Evolutionary conservation across 2,888 invertebrate genomes (phyloP).

Genomic region (Drosophila neoperkinsi): DNA sequence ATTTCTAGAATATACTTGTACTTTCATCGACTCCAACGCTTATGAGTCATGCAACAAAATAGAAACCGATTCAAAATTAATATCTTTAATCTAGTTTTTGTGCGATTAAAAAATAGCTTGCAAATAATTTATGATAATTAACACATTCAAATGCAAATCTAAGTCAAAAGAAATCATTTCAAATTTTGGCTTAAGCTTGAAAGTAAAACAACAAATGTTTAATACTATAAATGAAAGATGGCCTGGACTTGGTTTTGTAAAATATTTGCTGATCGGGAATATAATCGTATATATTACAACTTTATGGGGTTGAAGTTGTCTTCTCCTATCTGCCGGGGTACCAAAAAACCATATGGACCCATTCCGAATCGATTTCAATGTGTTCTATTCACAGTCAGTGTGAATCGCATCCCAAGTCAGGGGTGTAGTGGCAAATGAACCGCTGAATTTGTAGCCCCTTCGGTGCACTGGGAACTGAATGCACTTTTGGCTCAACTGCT

Average conservation of each 20-base stretch:
- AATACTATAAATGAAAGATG: not conserved
- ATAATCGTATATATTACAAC: not conserved
- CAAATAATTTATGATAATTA: conserved; percentile 24
- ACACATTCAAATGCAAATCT: conserved; percentile 6
- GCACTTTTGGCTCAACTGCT: conserved; percentile 49
- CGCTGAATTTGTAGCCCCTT: conserved; percentile 19
- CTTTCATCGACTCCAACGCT: not conserved
- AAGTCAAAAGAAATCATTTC: conserved; percentile 7
- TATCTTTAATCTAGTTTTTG: not conserved
- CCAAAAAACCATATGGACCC: not conserved
- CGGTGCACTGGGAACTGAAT: conserved; percentile 34
- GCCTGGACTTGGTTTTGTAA: not conserved
- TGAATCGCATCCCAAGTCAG: conserved; percentile 17
- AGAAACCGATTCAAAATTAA: not conserved
- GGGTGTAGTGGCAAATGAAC: conserved; percentile 19
- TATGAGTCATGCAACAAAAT: conserved; percentile 16
- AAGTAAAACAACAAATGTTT: not conserved
- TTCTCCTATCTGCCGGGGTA: not conserved
- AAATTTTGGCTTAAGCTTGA: not conserved
- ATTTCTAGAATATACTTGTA: conserved; percentile 3
- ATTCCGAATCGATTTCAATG: not conserved
- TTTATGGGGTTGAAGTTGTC: not conserved
- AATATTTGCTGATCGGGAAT: not conserved
- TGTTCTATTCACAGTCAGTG: conserved; percentile 3
- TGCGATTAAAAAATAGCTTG: not conserved